Evolutionary conservation across 2,888 invertebrate genomes (phyloP).

Genomic region (Apodemia mormo): DNA sequence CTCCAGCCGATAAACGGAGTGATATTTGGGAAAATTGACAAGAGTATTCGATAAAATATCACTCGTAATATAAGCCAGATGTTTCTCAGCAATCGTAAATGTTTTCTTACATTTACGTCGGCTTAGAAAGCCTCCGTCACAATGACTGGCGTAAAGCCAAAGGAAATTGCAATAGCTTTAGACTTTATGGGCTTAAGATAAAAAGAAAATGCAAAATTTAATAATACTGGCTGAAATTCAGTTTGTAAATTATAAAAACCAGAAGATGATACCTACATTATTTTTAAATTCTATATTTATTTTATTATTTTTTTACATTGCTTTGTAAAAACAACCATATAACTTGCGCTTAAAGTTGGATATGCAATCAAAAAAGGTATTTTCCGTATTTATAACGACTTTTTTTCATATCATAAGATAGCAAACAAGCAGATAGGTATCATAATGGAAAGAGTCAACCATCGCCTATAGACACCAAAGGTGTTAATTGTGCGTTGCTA

Average conservation of each 20-base stretch:
- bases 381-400: too few relatives aligned
- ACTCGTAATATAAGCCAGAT: conserved; percentile 12
- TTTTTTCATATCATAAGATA: too few relatives aligned
- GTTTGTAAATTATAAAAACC: background rate
- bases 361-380: too few relatives aligned
- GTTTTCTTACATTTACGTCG: conserved; percentile 9
- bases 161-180: background rate
- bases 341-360: too few relatives aligned
- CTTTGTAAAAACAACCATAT: too few relatives aligned
- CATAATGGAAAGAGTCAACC: too few relatives aligned
- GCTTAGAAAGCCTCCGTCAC: background rate
- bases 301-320: too few relatives aligned
- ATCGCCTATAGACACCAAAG: too few relatives aligned
- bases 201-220: background rate
- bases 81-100: conserved; percentile 8
- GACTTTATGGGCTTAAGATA: background rate
- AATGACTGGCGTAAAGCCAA: conserved; percentile 6
- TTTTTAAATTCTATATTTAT: too few relatives aligned
- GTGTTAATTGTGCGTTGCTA: too few relatives aligned
- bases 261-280: background rate
- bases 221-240: background rate
- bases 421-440: too few relatives aligned
- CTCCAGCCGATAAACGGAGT: background rate
- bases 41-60: conserved; percentile 9
- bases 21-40: conserved; percentile 10